These are phyloP conservation scores for Montipora cactus DNA, from an alignment of 64 coral and sea anemone species.

Conservation along the genomic window DNA sequence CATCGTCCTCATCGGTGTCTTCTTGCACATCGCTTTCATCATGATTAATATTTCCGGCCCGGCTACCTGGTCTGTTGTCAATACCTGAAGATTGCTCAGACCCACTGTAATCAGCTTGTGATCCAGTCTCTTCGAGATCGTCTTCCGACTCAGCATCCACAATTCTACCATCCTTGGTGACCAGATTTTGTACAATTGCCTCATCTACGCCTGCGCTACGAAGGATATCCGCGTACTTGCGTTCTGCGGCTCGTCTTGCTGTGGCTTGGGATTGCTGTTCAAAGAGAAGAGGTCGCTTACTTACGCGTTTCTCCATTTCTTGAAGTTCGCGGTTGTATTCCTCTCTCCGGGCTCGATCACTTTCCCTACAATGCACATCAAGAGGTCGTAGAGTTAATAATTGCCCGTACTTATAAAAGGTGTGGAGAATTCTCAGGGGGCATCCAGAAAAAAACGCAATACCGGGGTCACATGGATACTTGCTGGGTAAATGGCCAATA, in stretches of 20 bases:
- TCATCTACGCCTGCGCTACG: slow-evolving; percentile 94
- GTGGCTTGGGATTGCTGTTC: slow-evolving; percentile 92
- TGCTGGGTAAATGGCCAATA: too few species aligned
- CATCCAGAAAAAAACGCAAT: too few species aligned
- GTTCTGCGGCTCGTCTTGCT: slow-evolving; percentile 88
- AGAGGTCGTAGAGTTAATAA: too few species aligned
- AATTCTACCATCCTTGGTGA: slow-evolving; percentile 92
- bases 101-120: slow-evolving; percentile 8
- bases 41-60: neutral
- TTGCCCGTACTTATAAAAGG: too few species aligned
- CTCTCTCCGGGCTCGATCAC: slow-evolving; percentile 78
- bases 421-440: too few species aligned
- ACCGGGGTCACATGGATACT: too few species aligned
- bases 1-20: slow-evolving; percentile 40
- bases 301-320: slow-evolving; percentile 85
- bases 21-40: slow-evolving; percentile 23
- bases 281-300: slow-evolving; percentile 88
- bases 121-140: slow-evolving; percentile 66
- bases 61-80: neutral
- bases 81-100: slow-evolving; percentile 34
- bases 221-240: slow-evolving; percentile 93
- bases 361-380: slow-evolving; percentile 56
- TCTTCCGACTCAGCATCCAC: slow-evolving; percentile 89
- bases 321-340: slow-evolving; percentile 89
- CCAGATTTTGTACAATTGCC: slow-evolving; percentile 81